Base-by-base conservation (phyloP, 2,113 vertebrate genomes). In the Dissostichus mawsoni region DNA sequence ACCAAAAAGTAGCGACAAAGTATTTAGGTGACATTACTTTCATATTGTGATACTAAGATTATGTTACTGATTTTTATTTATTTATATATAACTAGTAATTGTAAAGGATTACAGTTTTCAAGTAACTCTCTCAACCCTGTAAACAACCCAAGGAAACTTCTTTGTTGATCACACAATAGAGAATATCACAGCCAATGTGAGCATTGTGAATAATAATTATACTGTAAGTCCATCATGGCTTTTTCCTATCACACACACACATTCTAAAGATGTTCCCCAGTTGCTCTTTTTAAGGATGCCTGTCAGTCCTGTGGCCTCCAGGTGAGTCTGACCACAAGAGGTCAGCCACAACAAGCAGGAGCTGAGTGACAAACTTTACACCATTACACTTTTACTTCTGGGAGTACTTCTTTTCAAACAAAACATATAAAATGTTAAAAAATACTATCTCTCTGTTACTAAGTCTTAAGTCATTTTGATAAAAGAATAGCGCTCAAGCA, bases 261-360 rank as follows among this genome's bases (percentile, higher is more conserved):
- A 29, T 29, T 29, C 29, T 29, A 29, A 29, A 29, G 29, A 29
- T 29, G 29, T 29, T 29, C 29, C 29, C 29, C 3, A 29, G 29
- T 4, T 29, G 29, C 29, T 29, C 29, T 64, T 14, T 62, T 45
- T 57, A 14, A 23, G 4, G 7, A 18, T 7, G 63, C 56, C 65
- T 1, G 29, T 20, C 14, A 64, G 50, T 25, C 20, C 36, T 44
- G 18, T 80, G 71, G 14, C 61, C 23, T 85, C 68, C 50, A 69
- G 74, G 70, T 71, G 61, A 53, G n/a, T 80, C 13, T 85, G 69
- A 76, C 82, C 85, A 90, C 82, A 84, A 86, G 87, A 87, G 76
- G 82, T 90, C 81, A 83, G 84, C 58, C 78, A 83, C 13, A 83
- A 73, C 57, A 86, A 78, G 66, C 78, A 63, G 44, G 41, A 77